phyloP scores from a whole-genome alignment of 2,797 vertebrate genomes.

The Hippopotamyrus pictus region DNA sequence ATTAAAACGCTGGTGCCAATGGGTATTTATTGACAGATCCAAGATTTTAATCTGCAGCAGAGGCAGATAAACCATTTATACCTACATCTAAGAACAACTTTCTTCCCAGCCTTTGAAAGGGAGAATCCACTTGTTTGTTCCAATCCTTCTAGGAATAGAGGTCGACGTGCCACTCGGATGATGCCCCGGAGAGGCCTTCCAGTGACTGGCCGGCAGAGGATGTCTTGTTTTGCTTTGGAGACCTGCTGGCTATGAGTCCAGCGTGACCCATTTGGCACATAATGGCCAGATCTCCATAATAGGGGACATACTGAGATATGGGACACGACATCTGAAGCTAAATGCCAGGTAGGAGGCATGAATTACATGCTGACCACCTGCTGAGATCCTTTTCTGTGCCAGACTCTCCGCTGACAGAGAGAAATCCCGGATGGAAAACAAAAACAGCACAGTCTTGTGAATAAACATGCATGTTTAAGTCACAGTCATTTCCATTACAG shows the following conservation, averaged over 20 bases:
- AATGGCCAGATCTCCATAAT: background rate
- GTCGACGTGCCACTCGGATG: background rate
- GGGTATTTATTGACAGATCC: background rate
- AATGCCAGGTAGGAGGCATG: background rate
- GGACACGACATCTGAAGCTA: background rate
- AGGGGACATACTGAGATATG: background rate
- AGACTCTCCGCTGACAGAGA: background rate
- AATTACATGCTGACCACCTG: background rate
- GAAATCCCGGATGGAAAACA: background rate
- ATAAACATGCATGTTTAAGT: background rate
- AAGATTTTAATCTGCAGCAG: background rate
- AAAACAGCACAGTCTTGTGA: background rate
- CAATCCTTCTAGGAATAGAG: background rate
- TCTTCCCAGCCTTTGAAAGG: background rate
- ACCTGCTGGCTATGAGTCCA: background rate
- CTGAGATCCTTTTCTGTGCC: background rate
- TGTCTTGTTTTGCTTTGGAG: background rate
- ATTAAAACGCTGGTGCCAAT: background rate
- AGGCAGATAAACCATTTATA: background rate
- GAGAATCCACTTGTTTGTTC: background rate
- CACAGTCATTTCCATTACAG: background rate
- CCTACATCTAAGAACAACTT: background rate
- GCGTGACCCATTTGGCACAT: background rate
- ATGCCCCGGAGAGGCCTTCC: background rate
- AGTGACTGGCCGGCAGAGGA: background rate